A percentile compares a stretch with the other conserved stretches of the same genome.
Evolutionary conservation across 2,888 invertebrate genomes (phyloP).

Genomic region (Muschampia staudingeri): DNA sequence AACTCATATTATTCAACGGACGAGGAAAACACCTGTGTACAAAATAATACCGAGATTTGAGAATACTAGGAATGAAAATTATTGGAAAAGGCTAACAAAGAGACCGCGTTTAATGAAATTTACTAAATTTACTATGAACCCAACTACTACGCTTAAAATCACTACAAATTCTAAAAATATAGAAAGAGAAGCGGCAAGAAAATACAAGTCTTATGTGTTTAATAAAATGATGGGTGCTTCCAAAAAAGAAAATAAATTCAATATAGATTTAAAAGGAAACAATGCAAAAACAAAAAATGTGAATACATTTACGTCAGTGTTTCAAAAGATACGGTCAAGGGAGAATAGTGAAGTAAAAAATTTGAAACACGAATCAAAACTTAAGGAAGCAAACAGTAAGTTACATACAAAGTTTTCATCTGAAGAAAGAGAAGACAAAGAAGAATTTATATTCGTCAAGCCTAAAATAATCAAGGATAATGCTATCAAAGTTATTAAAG

Average conservation of each 20-base stretch:
- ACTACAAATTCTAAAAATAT: not conserved
- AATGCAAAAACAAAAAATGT: not conserved
- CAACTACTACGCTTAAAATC: not conserved
- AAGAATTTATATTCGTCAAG: constrained; percentile 72
- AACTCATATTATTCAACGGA: not conserved
- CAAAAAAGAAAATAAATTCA: constrained; percentile 24
- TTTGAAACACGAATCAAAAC: not conserved
- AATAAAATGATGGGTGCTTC: constrained; percentile 15
- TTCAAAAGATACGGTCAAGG: constrained; percentile 13
- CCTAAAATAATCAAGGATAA: constrained; percentile 29
- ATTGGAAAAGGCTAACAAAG: constrained; percentile 41
- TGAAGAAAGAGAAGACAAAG: constrained; percentile 47
- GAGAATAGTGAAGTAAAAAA: not conserved
- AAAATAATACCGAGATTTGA: constrained; percentile 5
- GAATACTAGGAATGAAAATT: not conserved
- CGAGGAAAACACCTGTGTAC: not conserved
- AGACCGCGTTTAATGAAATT: constrained; percentile 55
- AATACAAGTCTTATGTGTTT: constrained; percentile 15
- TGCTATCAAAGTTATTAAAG: not conserved
- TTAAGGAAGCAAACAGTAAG: not conserved
- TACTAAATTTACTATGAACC: constrained; percentile 53
- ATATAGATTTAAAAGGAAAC: not conserved
- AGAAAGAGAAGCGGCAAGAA: constrained; percentile 1
- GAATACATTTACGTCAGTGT: not conserved
- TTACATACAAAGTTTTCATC: constrained; percentile 18